Evolutionary conservation across 2,888 invertebrate species (phyloP).

Genomic region (Pardosa pseudoannulata): DNA sequence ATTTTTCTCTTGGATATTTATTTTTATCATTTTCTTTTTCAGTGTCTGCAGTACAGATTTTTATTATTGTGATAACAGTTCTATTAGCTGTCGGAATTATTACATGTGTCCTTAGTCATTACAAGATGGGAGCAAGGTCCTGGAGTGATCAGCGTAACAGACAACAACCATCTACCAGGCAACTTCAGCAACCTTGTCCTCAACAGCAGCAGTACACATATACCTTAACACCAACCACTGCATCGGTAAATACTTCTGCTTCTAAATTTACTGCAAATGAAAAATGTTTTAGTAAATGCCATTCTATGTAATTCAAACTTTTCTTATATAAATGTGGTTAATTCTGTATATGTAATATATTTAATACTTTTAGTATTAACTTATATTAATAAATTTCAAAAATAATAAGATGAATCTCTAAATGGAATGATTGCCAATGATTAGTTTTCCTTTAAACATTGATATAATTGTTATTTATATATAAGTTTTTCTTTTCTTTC

Average conservation of each 20-base stretch:
- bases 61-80: constrained; percentile 74
- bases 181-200: constrained; percentile 50
- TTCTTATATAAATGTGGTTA: too few species aligned
- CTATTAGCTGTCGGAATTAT: constrained; percentile 73
- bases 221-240: constrained; percentile 49
- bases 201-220: constrained; percentile 61
- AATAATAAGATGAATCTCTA: too few species aligned
- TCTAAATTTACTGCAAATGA: too few species aligned
- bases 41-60: constrained; percentile 73
- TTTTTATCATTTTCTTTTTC: constrained; percentile 44
- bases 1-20: not conserved
- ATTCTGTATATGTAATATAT: too few species aligned
- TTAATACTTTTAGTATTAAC: too few species aligned
- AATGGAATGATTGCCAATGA: too few species aligned
- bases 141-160: constrained; percentile 74
- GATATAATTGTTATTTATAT: too few species aligned
- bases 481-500: too few species aligned
- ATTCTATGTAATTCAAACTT: too few species aligned
- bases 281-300: too few species aligned
- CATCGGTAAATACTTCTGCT: constrained; percentile 62
- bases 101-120: constrained; percentile 74
- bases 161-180: constrained; percentile 48
- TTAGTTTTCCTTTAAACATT: too few species aligned
- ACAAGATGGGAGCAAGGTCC: constrained; percentile 75
- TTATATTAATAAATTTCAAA: too few species aligned